Evolutionary conservation across 2,797 vertebrate species (phyloP), one percentile per base, ranked within the genome.

Genomic region (Eupleurogrammus muticus): DNA sequence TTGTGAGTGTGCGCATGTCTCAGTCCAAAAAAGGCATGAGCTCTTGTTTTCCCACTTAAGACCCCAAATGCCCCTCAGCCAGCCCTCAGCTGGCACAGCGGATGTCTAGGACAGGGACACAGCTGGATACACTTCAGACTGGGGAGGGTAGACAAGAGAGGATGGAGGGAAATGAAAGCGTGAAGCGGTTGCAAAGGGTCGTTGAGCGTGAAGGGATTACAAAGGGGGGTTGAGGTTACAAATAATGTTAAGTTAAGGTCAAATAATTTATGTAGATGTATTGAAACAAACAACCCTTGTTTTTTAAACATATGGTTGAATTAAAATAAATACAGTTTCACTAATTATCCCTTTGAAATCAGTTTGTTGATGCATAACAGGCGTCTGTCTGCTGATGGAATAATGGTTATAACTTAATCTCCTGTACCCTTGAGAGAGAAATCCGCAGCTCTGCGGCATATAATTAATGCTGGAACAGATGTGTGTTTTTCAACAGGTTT

Each of bases 391-490:
- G 61, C 60, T 75, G 20, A 48, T 79, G 63, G 74, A 73, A 70
- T 70, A 62, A 84, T 47, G 34, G 48, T 90, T 79, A 93, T 83
- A 81, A 63, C 83, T 91, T 81, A 49, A 90, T 92, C 67, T 79
- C 58, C 54, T 75, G 49, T 61, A 79, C 83, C 81, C 89, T 58
- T 74, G 85, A 87, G 88, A 85, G 70, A 82, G 77, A 80, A 69
- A 80, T 65, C 9, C 76, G 77, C 69, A 80, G 66, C 70, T 87
- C 70, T 76, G 84, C 49, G 53, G 40, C 49, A 1, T 54, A 36
- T 77, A 90, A 87, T 87, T 89, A 90, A 79, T 34, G 4, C 36
- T 23, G 42, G 46, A 85, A 75, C 87, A 91, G 87, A 92, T 90
- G 91, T 81, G 38, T 2, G 7, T 62, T 65, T 81, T 84, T 38